Conservation (phyloP, 1,140 invertebrate genomes). For the Delia radicum region DNA sequence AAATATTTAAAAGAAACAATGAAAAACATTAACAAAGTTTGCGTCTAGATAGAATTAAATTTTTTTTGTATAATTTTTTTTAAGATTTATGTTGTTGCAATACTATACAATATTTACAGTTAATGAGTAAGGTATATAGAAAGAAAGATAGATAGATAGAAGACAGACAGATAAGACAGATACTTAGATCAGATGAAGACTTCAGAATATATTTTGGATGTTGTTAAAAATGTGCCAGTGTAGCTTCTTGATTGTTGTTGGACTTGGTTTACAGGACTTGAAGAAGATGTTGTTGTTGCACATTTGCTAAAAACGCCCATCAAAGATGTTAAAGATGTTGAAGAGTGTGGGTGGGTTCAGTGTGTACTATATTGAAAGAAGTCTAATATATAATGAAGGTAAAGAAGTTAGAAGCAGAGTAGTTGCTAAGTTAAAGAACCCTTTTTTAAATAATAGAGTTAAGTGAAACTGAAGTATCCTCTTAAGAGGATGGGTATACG, state of each 20-base stretch:
- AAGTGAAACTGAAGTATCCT: not conserved
- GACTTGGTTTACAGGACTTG: constrained; percentile 41
- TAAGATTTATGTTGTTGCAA: constrained; percentile 24
- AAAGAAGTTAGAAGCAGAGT: too few relatives aligned
- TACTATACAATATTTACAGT: constrained; percentile 19
- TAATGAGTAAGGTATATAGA: constrained; percentile 17
- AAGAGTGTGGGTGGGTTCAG: not conserved
- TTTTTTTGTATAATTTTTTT: constrained; percentile 18
- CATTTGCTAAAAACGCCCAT: not conserved
- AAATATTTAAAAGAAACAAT: not conserved
- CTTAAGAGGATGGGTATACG: not conserved
- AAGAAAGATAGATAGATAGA: not conserved
- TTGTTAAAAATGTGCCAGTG: constrained; percentile 37
- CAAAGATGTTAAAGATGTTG: not conserved
- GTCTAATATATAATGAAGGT: too few relatives aligned
- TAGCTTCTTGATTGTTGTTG: constrained; percentile 38
- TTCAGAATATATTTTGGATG: constrained; percentile 15
- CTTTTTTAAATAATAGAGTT: too few relatives aligned
- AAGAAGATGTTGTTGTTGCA: not conserved
- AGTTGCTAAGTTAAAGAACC: not conserved
- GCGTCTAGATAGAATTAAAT: not conserved
- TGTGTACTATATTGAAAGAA: not conserved
- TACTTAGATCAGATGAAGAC: not conserved
- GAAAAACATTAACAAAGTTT: not conserved
- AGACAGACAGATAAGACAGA: not conserved